phyloP scores from a whole-genome alignment of 2,888 invertebrate species.

The Phengaris alcon region DNA sequence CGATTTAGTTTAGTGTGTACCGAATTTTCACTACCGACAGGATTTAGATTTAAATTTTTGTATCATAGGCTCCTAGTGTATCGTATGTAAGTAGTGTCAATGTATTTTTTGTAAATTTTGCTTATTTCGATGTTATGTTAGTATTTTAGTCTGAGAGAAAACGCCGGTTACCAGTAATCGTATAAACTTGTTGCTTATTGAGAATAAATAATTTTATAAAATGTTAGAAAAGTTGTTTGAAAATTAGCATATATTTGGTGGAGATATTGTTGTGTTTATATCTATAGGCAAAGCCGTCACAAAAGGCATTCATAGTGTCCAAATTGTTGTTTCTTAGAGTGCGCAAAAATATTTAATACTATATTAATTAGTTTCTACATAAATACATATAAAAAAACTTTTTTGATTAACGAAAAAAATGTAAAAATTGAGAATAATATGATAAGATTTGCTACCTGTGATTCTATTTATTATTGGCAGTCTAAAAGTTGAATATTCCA shows the following conservation, averaged over 20 bases:
- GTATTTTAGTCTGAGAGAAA: slow-evolving; percentile 78
- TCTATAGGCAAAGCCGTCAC: slow-evolving; percentile 48
- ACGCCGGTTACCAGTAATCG: slow-evolving; percentile 79
- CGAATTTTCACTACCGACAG: slow-evolving; percentile 73
- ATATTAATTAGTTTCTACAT: no score
- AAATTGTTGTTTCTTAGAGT: slow-evolving; percentile 71
- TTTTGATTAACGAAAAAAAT: slow-evolving; percentile 6
- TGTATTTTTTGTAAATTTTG: slow-evolving; percentile 70
- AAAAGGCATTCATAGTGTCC: slow-evolving; percentile 39
- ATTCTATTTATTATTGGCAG: slow-evolving; percentile 73
- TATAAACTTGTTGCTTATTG: slow-evolving; percentile 78
- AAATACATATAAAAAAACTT: not conserved
- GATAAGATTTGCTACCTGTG: slow-evolving; percentile 74
- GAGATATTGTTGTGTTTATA: slow-evolving; percentile 68
- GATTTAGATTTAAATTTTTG: slow-evolving; percentile 39
- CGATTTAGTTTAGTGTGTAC: slow-evolving; percentile 59
- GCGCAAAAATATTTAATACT: slow-evolving; percentile 61
- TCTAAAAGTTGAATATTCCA: slow-evolving; percentile 36
- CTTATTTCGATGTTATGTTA: slow-evolving; percentile 71
- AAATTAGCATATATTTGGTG: slow-evolving; percentile 57
- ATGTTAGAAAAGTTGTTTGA: slow-evolving; percentile 72
- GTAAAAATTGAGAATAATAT: slow-evolving; percentile 34
- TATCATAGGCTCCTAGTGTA: slow-evolving; percentile 44
- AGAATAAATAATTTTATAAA: slow-evolving; percentile 72
- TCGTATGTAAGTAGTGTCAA: slow-evolving; percentile 64